These are phyloP conservation scores for Oncorhynchus mykiss DNA, from an alignment of 2,113 vertebrate genomes.

Conservation along the genomic window DNA sequence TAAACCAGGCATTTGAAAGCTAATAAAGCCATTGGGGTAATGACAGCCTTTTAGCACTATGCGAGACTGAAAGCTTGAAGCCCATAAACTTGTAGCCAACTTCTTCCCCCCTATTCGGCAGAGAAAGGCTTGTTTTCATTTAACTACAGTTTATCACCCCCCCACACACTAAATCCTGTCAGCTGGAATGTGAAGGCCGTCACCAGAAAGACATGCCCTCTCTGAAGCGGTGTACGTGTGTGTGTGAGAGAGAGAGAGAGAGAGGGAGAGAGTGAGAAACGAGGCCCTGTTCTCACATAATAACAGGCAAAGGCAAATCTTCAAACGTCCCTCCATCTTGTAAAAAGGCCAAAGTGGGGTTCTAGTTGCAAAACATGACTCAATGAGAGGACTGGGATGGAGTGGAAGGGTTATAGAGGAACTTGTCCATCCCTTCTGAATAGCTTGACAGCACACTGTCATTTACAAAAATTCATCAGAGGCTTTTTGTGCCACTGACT, in stretches of 20 bases:
- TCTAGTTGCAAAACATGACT: slow-evolving; percentile 19
- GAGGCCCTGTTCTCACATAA: slow-evolving; percentile 22
- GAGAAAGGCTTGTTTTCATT: slow-evolving; percentile 19
- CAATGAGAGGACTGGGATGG: neutral
- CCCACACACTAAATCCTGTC: slow-evolving; percentile 12
- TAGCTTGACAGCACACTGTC: slow-evolving; percentile 17
- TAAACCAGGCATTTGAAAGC: neutral
- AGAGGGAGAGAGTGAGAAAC: neutral
- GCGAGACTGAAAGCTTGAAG: slow-evolving; percentile 5
- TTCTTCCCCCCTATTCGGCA: neutral
- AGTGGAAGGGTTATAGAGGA: slow-evolving; percentile 25
- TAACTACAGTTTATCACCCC: slow-evolving; percentile 15
- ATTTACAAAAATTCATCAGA: slow-evolving; percentile 23
- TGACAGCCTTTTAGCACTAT: neutral
- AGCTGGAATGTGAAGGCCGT: slow-evolving; percentile 33
- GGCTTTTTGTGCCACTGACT: slow-evolving; percentile 2
- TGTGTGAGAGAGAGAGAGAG: neutral
- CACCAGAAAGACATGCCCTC: slow-evolving; percentile 17
- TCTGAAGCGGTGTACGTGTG: slow-evolving; percentile 8
- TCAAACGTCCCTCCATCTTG: slow-evolving; percentile 9
- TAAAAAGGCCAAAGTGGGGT: slow-evolving; percentile 28
- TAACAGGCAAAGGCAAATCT: slow-evolving; percentile 19
- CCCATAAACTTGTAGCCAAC: slow-evolving; percentile 1
- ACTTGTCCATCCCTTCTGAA: slow-evolving; percentile 3
- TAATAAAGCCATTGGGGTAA: slow-evolving; percentile 14